These are phyloP conservation scores for Acanthisitta chloris DNA, from an alignment of 2,113 vertebrate genomes.

Conservation along the genomic window DNA sequence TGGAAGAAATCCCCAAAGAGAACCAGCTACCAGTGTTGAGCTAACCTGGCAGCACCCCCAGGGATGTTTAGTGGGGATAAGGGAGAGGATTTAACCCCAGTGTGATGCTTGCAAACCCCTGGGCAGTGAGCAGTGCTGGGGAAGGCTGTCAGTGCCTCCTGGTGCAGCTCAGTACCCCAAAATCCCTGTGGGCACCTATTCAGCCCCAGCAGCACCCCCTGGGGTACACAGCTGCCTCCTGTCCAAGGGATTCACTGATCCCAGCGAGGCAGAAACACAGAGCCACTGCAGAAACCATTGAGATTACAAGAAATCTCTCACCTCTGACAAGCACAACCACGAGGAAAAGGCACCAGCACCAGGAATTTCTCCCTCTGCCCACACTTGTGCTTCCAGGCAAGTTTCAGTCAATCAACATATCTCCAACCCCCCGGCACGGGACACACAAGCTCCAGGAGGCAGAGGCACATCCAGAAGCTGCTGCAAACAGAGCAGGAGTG, in stretches of 20 bases:
- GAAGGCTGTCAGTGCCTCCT: not conserved
- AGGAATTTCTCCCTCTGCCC: not conserved
- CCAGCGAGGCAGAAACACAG: not conserved
- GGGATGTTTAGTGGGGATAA: not conserved
- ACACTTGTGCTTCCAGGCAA: not conserved
- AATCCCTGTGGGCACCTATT: not conserved
- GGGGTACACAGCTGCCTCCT: not conserved
- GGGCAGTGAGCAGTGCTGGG: not conserved
- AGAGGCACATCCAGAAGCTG: no score
- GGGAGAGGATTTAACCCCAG: not conserved
- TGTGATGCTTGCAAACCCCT: not conserved
- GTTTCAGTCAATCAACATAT: not conserved
- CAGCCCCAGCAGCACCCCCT: not conserved
- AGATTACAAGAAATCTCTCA: no score
- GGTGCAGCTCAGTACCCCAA: not conserved
- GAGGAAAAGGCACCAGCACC: accelerated
- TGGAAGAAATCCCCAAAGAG: not conserved
- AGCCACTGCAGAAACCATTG: accelerated
- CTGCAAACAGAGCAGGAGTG: no score
- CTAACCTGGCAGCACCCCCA: not conserved
- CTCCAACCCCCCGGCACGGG: not conserved
- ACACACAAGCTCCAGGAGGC: not conserved
- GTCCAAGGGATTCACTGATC: not conserved
- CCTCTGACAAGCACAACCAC: not conserved
- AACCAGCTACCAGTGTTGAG: not conserved